Evolutionary conservation across 53 echinoderm and acorn worm species (phyloP), one percentile per base, ranked within the genome.

Genomic region (Echinometra lucunter): DNA sequence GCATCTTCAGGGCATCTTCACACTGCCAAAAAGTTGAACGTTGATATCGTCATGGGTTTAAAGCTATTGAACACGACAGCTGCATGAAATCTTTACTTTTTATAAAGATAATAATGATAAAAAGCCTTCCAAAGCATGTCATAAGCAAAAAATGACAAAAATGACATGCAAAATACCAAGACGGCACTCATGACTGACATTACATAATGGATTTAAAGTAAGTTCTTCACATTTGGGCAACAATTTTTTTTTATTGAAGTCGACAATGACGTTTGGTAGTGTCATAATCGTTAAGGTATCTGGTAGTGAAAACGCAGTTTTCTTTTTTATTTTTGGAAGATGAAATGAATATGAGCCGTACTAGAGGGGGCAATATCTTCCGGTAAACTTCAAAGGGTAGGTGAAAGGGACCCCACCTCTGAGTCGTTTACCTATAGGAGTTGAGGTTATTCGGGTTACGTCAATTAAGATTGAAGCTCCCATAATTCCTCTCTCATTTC

Each of bases 361-460:
- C 85, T 13, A n/a, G 28, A 85, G 85, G 35, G 47, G 12, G 30
- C 49, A 30, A 12, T 85, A 49, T 85, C 28, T 85, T 85, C 45
- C n/a, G 45, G 85, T 47, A 47, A 49, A 85, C 85, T n/a, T 85
- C 85, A 85, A 85, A 85, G 85, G 44, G 7, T 35, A 47, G 27
- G 85, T 49, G 85, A n/a, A 49, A 47, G n/a, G n/a, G 30, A 85
- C 85, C 85, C n/a, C 28, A 83, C 28, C 85, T 21, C 28, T 12
- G 28, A 12, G 49, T 49, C 45, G 16, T 49, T 85, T 49, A 49
- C 45, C 49, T 81, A 17, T 28, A 49, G 74, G 74, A 85, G 85
- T 27, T 85, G 53, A 85, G 85, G 28, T 85, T 47, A 85, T 45
- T 85, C 85, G 19, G 85, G 85, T 49, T 85, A 85, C 85, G 49